These are phyloP conservation scores for Bettongia penicillata DNA, from an alignment of 2,113 vertebrate genomes.

Conservation along the genomic window DNA sequence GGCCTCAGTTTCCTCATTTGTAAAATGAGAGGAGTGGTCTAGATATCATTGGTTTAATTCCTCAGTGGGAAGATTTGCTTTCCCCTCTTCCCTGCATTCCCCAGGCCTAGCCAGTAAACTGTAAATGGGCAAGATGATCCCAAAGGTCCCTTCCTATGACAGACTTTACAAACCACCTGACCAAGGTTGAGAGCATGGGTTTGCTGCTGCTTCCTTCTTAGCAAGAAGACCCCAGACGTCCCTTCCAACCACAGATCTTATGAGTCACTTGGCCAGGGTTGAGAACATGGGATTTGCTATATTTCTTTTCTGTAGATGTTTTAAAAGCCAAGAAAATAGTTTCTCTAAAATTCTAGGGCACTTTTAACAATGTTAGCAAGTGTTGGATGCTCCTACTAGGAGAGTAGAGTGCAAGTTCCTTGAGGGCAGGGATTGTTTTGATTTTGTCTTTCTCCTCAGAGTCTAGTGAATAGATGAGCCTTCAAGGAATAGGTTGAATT, in stretches of 20 bases:
- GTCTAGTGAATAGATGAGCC: neutral
- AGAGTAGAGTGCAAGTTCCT: neutral
- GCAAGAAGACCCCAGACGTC: neutral
- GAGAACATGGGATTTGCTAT: neutral
- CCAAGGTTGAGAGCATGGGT: neutral
- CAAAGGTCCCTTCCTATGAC: neutral
- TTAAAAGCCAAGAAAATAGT: neutral
- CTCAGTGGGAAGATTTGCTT: neutral
- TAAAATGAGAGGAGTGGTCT: neutral
- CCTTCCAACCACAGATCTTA: neutral
- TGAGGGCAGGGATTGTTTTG: neutral
- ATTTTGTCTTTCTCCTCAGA: neutral
- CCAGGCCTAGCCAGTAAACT: neutral
- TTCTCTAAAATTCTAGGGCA: neutral
- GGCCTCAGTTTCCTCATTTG: neutral
- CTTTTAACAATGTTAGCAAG: neutral
- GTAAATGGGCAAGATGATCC: neutral
- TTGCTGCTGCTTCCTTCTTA: neutral
- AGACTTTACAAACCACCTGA: neutral
- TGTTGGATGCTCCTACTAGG: neutral
- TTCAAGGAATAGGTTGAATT: neutral
- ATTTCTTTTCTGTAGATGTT: neutral
- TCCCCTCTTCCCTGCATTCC: no score
- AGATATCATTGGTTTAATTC: neutral
- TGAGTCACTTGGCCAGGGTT: neutral